These are phyloP conservation scores for Characodon lateralis DNA, from an alignment of 2,797 vertebrate species.

Conservation along the genomic window DNA sequence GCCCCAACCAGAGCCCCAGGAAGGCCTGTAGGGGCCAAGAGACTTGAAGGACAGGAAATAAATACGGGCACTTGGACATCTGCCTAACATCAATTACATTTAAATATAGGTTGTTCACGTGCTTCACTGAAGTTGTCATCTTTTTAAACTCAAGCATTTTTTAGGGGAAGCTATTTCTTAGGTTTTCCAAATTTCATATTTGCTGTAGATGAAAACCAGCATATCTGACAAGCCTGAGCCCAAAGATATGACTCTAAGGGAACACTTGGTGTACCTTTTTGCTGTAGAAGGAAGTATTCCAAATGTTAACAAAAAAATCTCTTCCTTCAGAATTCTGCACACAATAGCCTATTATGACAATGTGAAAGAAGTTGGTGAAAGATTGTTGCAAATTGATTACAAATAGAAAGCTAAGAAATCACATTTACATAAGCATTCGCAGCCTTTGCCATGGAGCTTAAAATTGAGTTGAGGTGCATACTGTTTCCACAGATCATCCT, in stretches of 20 bases:
- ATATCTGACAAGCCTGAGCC: not conserved
- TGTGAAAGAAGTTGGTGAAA: too few relatives aligned
- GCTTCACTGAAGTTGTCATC: conserved; percentile 35
- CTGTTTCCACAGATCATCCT: too few relatives aligned
- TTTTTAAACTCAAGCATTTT: not conserved
- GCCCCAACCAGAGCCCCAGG: conserved; percentile 41
- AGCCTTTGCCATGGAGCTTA: too few relatives aligned
- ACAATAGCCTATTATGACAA: too few relatives aligned
- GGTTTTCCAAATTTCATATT: not conserved
- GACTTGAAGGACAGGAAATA: conserved; percentile 62
- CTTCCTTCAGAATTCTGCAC: too few relatives aligned
- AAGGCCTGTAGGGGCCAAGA: conserved; percentile 44
- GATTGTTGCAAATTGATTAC: too few relatives aligned
- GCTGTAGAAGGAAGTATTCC: not conserved
- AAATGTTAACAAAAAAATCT: too few relatives aligned
- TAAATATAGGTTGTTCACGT: conserved; percentile 31
- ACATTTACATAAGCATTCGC: too few relatives aligned
- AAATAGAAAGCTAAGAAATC: too few relatives aligned
- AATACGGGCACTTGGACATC: conserved; percentile 56
- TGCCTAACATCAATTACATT: conserved; percentile 55
- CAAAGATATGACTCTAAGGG: not conserved
- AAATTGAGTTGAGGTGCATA: too few relatives aligned
- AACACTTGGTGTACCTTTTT: not conserved
- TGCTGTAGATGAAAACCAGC: not conserved
- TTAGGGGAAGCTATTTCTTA: not conserved